phyloP scores from a whole-genome alignment of 2,888 invertebrate genomes.

The Pristionchus entomophagus region DNA sequence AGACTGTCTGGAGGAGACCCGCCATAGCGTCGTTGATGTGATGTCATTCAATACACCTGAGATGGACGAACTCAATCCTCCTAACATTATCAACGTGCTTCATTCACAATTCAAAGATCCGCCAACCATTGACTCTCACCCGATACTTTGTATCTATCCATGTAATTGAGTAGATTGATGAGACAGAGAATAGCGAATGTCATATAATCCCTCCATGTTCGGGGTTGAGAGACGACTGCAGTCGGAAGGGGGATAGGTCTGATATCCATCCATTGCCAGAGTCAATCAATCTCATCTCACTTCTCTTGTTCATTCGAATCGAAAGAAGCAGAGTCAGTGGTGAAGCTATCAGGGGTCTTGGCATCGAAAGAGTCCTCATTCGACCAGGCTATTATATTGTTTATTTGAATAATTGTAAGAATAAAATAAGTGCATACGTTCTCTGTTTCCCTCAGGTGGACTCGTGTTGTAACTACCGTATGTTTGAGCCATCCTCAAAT shows the following conservation, averaged over 20 bases:
- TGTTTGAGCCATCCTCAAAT: constrained; percentile 15
- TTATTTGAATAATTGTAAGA: neutral
- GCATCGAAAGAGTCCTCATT: neutral
- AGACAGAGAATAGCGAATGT: constrained; percentile 81
- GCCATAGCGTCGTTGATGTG: constrained; percentile 85
- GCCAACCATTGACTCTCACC: constrained; percentile 80
- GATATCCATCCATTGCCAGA: too few relatives aligned
- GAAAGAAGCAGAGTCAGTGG: neutral
- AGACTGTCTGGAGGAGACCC: constrained; percentile 93
- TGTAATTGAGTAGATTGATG: constrained; percentile 97
- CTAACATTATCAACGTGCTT: too few relatives aligned
- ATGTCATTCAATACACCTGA: constrained; percentile 90
- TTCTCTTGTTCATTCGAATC: constrained; percentile 9
- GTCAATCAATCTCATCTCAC: neutral
- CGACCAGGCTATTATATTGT: neutral
- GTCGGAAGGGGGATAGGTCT: neutral
- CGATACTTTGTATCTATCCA: constrained; percentile 97
- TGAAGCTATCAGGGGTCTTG: neutral
- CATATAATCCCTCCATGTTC: constrained; percentile 25
- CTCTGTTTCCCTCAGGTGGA: neutral
- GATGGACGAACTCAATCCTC: too few relatives aligned
- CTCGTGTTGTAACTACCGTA: constrained; percentile 16
- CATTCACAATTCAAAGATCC: neutral
- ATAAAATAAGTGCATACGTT: neutral
- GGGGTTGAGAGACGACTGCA: neutral